Conservation (phyloP, 2,888 invertebrate genomes). For the Dioctria linearis region DNA sequence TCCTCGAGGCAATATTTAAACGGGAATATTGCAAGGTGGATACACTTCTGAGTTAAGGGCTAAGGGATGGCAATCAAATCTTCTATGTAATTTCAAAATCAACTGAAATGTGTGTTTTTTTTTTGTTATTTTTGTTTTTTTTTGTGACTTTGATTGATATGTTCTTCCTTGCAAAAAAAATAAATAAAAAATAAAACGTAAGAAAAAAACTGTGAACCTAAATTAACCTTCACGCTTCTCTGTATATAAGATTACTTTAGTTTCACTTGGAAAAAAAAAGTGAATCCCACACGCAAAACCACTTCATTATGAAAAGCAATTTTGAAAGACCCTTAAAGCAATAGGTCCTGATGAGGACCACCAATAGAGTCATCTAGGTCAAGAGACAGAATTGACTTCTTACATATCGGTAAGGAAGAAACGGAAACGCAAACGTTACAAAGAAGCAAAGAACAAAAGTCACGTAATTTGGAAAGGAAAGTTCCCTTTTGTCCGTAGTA, state of each 20-base stretch:
- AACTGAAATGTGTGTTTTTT: not conserved
- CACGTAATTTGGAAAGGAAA: slow-evolving; percentile 24
- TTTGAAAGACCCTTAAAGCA: not conserved
- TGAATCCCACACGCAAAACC: not conserved
- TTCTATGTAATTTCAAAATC: not conserved
- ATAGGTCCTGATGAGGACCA: slow-evolving; percentile 6
- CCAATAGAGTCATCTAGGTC: slow-evolving; percentile 23
- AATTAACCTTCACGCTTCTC: slow-evolving; percentile 26
- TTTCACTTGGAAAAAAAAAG: slow-evolving; percentile 9
- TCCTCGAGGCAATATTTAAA: slow-evolving; percentile 12
- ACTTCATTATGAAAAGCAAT: slow-evolving; percentile 16
- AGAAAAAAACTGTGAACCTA: slow-evolving; percentile 4
- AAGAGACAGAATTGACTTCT: slow-evolving; percentile 1
- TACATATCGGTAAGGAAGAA: not conserved
- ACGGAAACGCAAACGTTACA: not conserved
- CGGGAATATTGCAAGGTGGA: slow-evolving; percentile 22
- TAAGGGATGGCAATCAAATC: not conserved
- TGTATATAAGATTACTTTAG: not conserved
- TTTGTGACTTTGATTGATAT: slow-evolving; percentile 27
- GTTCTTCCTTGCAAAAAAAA: not conserved
- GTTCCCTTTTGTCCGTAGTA: slow-evolving; percentile 30
- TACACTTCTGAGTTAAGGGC: not conserved
- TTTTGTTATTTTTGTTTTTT: not conserved
- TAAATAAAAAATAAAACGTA: not conserved
- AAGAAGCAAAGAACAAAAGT: slow-evolving; percentile 41